Evolutionary conservation across 2,797 vertebrate genomes (phyloP).

Genomic region (Arnoldichthys spilopterus): DNA sequence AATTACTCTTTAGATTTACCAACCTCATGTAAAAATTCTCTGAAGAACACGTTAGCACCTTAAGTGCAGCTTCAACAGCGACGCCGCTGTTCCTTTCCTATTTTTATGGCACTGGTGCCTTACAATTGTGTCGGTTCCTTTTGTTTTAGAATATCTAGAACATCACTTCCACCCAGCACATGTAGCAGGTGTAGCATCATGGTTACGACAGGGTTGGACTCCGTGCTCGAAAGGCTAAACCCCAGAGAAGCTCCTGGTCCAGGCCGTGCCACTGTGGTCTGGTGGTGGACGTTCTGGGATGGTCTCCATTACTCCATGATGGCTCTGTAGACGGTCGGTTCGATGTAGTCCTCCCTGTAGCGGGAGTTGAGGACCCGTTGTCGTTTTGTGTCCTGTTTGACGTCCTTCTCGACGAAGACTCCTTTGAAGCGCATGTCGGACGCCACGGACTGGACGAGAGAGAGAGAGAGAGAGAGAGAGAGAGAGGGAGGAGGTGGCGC

Average conservation of each 20-base stretch:
- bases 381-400: slow-evolving; percentile 92
- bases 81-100: not conserved
- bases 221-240: not conserved
- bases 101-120: not conserved
- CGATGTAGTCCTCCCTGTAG: slow-evolving; percentile 95
- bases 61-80: not conserved
- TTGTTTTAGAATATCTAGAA: not conserved
- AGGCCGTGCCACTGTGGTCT: slow-evolving; percentile 4
- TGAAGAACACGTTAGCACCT: not conserved
- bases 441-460: slow-evolving; percentile 85
- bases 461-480: too few species aligned
- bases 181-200: too few species aligned
- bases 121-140: not conserved
- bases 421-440: slow-evolving; percentile 97
- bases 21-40: not conserved
- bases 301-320: slow-evolving; percentile 89
- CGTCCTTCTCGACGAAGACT: slow-evolving; percentile 90
- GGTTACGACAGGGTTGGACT: too few species aligned
- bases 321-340: slow-evolving; percentile 91
- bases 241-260: too few species aligned
- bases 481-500: too few species aligned
- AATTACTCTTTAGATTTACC: too few species aligned
- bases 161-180: too few species aligned
- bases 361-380: slow-evolving; percentile 96
- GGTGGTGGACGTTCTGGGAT: not conserved